Conservation (phyloP, 2,888 invertebrate genomes). For the Lochmaea crataegi region DNA sequence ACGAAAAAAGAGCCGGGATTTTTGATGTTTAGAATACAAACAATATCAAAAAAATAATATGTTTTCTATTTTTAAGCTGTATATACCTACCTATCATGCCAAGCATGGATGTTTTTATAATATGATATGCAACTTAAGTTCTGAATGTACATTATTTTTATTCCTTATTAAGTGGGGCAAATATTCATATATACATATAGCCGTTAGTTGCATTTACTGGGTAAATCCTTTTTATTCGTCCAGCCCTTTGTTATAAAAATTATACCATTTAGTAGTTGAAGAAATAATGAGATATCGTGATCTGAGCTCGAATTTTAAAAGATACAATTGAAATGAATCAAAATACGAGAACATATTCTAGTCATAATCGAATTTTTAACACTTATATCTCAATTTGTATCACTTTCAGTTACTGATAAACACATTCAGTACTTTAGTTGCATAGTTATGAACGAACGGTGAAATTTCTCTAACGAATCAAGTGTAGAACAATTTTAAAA, state of each 20-base stretch:
- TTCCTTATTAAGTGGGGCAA: not conserved
- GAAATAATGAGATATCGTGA: not conserved
- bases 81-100: constrained; percentile 5
- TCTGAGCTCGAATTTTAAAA: not conserved
- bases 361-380: not conserved
- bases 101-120: constrained; percentile 12
- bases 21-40: constrained; percentile 12
- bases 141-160: not conserved
- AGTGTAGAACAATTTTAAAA: too few relatives aligned
- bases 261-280: not conserved
- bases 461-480: too few relatives aligned
- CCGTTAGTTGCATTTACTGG: too few relatives aligned
- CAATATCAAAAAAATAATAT: not conserved
- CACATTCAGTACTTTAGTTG: too few relatives aligned
- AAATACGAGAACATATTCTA: not conserved
- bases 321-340: not conserved
- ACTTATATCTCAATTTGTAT: too few relatives aligned
- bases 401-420: too few relatives aligned
- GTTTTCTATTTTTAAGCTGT: constrained; percentile 2
- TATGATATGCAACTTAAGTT: not conserved
- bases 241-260: too few relatives aligned
- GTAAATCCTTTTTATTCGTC: too few relatives aligned
- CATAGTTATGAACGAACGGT: too few relatives aligned
- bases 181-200: not conserved
- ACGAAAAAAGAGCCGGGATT: not conserved